A percentile compares a stretch with the other conserved stretches of the same genome.
These are phyloP conservation scores for Dryomyza anilis DNA, from an alignment of 2,888 invertebrate genomes.

Conservation along the genomic window DNA sequence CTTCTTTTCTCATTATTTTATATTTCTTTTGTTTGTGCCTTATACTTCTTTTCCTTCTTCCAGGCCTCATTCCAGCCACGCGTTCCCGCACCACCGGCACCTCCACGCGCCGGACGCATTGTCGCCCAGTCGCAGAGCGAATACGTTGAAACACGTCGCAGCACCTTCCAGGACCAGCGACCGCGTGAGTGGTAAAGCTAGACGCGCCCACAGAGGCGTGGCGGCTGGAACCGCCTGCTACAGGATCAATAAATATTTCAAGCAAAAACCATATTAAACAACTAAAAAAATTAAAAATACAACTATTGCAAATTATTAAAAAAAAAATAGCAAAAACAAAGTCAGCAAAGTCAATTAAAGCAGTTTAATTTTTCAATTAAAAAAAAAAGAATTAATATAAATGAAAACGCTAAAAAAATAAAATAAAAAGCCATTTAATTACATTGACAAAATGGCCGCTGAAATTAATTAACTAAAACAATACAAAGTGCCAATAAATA, in stretches of 20 bases:
- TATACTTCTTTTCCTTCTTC: too few relatives aligned
- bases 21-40: too few relatives aligned
- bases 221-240: slow-evolving; percentile 36
- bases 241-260: background rate
- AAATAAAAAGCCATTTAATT: background rate
- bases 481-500: slow-evolving; percentile 15
- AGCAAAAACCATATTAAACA: background rate
- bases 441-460: background rate
- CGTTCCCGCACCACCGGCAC: slow-evolving; percentile 45
- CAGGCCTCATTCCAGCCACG: slow-evolving; percentile 51
- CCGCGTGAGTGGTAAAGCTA: slow-evolving; percentile 32
- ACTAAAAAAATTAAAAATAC: background rate
- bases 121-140: slow-evolving; percentile 57
- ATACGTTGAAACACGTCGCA: slow-evolving; percentile 54
- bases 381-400: background rate
- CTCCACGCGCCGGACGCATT: slow-evolving; percentile 50
- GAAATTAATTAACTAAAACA: background rate
- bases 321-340: background rate
- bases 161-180: slow-evolving; percentile 48
- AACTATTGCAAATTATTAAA: background rate
- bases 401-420: background rate
- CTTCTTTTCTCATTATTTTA: background rate
- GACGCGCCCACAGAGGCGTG: slow-evolving; percentile 10
- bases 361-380: background rate
- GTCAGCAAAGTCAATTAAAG: background rate